Base-by-base conservation (phyloP, 2,113 vertebrate genomes). In the Pomatostomus ruficeps region DNA sequence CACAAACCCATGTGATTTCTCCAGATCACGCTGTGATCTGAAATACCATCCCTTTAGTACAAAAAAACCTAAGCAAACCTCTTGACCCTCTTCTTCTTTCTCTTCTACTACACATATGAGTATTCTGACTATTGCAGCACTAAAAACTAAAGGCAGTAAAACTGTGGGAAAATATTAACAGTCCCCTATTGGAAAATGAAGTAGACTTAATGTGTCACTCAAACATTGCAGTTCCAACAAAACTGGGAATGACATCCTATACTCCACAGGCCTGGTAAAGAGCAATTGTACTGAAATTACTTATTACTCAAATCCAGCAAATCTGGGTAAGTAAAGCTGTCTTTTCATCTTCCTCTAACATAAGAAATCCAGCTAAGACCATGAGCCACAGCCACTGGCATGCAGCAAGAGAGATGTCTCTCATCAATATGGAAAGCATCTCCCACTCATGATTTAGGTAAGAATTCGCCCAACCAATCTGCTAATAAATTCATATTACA, bases 371-470 rank as follows among this genome's bases (percentile, higher is more conserved):
- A 63, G 36, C 31, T n/a, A 70, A 73, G 11, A 36, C 7, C 79
- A 46, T 26, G 10, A 79, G 55, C 36, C 28, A 70, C 33, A 46
- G 52, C 14, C 48, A 63, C 0, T n/a, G 26, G 21, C 62, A 52
- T 12, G 23, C 12, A 63, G 40, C 19, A 71, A 65, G 23, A 81
- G 12, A 63, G 6, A 15, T 15, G 12, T 59, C 51, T 88, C 57
- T 89, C 33, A 84, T 42, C 2, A 4, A 71, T 8, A 42, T 4
- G 14, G 31, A 88, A 82, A 90, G 29, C 29, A 58, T 46, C 38
- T 59, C 52, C 33, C 33, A 71, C 1, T 11, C 3, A 7, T 0
- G 0, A 82, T 43, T 78, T 11, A 52, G 14, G 7, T 35, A 72
- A 52, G 33, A 81, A 74, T 46, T 35, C 78, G 18, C 29, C 42